phyloP scores from a whole-genome alignment of 2,888 invertebrate genomes.

The Protodeltote pygarga region DNA sequence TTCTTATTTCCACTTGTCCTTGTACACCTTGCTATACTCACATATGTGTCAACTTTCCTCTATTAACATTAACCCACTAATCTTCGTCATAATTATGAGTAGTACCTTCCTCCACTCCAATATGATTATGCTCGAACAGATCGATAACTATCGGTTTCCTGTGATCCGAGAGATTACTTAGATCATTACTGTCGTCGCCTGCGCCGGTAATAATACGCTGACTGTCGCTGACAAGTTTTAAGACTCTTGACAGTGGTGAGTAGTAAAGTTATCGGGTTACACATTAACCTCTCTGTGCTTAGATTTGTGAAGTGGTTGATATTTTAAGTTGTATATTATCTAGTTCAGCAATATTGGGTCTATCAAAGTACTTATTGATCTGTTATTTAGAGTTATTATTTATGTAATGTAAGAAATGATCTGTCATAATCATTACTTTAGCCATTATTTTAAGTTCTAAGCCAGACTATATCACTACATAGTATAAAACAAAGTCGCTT shows the following conservation, averaged over 20 bases:
- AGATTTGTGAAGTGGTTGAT: no score
- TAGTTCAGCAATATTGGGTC: no score
- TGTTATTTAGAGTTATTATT: no score
- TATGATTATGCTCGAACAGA: slow-evolving; percentile 24
- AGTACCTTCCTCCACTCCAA: slow-evolving; percentile 4
- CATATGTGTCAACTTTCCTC: slow-evolving; percentile 9
- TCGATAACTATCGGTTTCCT: slow-evolving; percentile 40
- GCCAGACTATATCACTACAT: no score
- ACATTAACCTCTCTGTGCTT: no score
- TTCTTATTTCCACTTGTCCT: neutral
- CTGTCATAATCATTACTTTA: no score
- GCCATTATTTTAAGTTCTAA: no score
- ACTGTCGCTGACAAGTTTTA: slow-evolving; percentile 33
- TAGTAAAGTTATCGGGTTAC: neutral
- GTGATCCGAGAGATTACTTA: slow-evolving; percentile 16
- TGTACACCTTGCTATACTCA: neutral
- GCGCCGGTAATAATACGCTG: slow-evolving; percentile 31
- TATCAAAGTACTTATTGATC: no score
- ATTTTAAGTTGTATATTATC: no score
- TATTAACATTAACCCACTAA: slow-evolving; percentile 27
- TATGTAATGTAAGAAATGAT: no score
- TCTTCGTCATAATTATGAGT: slow-evolving; percentile 19
- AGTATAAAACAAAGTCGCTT: no score
- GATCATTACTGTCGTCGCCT: slow-evolving; percentile 36
- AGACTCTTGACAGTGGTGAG: slow-evolving; percentile 27